These are phyloP conservation scores for Syngnathus rostellatus DNA, from an alignment of 2,797 vertebrate genomes.

Conservation along the genomic window DNA sequence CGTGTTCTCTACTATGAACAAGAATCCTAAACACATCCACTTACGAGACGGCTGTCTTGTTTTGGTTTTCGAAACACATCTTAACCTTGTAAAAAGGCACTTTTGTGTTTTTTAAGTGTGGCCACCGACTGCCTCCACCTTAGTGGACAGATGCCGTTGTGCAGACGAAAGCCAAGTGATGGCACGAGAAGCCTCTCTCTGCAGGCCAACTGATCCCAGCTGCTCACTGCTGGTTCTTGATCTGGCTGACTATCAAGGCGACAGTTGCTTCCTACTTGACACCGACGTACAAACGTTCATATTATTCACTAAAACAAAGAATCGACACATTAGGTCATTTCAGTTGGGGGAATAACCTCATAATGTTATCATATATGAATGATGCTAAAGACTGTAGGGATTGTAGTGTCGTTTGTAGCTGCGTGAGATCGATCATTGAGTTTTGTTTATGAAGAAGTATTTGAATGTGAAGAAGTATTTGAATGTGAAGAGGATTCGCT, in stretches of 20 bases:
- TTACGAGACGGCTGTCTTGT: background rate
- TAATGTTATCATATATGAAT: background rate
- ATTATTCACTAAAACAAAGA: conserved; percentile 1
- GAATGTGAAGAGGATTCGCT: too few relatives aligned
- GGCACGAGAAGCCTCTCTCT: conserved; percentile 40
- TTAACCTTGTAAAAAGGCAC: background rate
- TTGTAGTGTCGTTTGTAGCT: background rate
- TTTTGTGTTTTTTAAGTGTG: conserved; percentile 26
- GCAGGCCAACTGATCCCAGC: conserved; percentile 52
- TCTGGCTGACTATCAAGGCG: conserved; percentile 33
- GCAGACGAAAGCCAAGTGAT: conserved; percentile 54
- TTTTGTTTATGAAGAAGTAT: background rate
- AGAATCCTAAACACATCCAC: background rate
- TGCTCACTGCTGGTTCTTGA: conserved; percentile 40
- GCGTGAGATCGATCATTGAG: background rate
- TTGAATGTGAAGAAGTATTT: too few relatives aligned
- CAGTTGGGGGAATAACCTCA: background rate
- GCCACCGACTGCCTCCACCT: conserved; percentile 36
- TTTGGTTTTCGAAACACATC: background rate
- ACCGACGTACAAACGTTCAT: background rate
- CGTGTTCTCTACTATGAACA: background rate
- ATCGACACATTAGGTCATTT: background rate
- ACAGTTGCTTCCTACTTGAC: conserved; percentile 46
- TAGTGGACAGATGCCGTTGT: conserved; percentile 43
- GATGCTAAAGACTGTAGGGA: background rate